Percentiles rank a stretch among this genome's conserved stretches.
Evolutionary conservation across 2,888 invertebrate genomes (phyloP).

Genomic region (Drosophila algonquin): DNA sequence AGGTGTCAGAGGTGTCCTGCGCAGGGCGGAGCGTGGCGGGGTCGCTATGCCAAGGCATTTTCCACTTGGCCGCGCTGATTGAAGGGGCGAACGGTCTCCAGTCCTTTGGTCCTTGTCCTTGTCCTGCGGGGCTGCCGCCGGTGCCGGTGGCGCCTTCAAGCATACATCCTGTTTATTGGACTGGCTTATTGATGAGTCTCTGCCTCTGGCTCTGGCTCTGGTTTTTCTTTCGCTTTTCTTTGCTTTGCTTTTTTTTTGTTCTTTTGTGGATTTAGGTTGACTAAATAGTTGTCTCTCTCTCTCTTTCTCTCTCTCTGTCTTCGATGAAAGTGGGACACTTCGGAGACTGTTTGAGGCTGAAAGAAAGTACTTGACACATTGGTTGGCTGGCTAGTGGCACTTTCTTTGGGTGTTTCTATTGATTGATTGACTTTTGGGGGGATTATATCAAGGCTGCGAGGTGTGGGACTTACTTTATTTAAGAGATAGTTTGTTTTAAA

Average conservation of each 20-base stretch:
- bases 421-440: slow-evolving; percentile 61
- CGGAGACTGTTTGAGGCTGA: slow-evolving; percentile 14
- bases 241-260: slow-evolving; percentile 29
- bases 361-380: slow-evolving; percentile 52
- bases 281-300: slow-evolving; percentile 62
- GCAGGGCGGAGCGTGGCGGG: slow-evolving; percentile 7
- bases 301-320: background rate
- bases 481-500: background rate
- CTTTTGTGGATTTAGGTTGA: slow-evolving; percentile 62
- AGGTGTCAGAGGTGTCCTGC: slow-evolving; percentile 59
- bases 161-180: slow-evolving; percentile 75
- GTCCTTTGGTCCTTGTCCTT: background rate
- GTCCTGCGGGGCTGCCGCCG: background rate
- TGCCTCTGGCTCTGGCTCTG: slow-evolving; percentile 24
- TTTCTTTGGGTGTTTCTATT: slow-evolving; percentile 37
- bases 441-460: background rate
- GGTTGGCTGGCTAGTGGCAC: slow-evolving; percentile 39
- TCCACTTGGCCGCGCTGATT: slow-evolving; percentile 77
- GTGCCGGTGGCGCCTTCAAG: slow-evolving; percentile 40
- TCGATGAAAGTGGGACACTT: slow-evolving; percentile 44
- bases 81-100: slow-evolving; percentile 35
- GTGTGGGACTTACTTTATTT: background rate
- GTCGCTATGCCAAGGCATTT: slow-evolving; percentile 67
- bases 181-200: slow-evolving; percentile 72
- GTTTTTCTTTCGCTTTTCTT: slow-evolving; percentile 33